Percentiles rank a stretch among this genome's conserved stretches.
Conservation (phyloP, 1,140 invertebrate species). For the Telenomus remus region DNA sequence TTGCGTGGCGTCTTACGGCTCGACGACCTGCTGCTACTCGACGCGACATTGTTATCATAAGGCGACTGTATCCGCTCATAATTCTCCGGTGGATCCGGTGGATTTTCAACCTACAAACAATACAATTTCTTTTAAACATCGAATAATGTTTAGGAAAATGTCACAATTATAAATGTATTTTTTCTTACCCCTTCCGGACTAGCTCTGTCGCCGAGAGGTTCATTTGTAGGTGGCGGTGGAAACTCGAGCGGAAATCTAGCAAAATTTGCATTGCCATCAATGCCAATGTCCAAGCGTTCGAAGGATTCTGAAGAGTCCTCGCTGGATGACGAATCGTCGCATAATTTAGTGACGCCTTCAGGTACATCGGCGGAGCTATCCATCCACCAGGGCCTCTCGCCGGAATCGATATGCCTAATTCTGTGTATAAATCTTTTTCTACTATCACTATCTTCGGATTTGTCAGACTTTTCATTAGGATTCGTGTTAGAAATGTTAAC, state of each 20-base stretch:
- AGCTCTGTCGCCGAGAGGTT: constrained; percentile 84
- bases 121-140: too few species aligned
- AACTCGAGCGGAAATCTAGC: constrained; percentile 68
- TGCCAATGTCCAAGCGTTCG: constrained; percentile 65
- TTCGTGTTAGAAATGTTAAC: constrained; percentile 17
- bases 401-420: constrained; percentile 79
- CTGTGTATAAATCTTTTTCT: constrained; percentile 63
- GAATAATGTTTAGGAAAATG: too few species aligned
- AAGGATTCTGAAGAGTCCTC: constrained; percentile 70
- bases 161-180: too few species aligned
- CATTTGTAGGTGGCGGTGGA: constrained; percentile 66
- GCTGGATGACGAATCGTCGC: constrained; percentile 64
- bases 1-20: constrained; percentile 64
- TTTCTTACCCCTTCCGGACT: constrained; percentile 82
- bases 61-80: constrained; percentile 77
- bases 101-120: constrained; percentile 68
- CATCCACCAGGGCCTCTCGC: constrained; percentile 80
- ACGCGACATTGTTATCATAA: constrained; percentile 79
- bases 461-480: constrained; percentile 45
- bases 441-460: constrained; percentile 46
- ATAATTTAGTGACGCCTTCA: constrained; percentile 68
- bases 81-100: constrained; percentile 67
- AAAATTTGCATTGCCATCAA: constrained; percentile 51
- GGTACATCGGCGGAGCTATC: constrained; percentile 74
- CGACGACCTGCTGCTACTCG: constrained; percentile 50